Base-by-base conservation (phyloP, 2,113 vertebrate species). In the Brevimyrus niger region DNA sequence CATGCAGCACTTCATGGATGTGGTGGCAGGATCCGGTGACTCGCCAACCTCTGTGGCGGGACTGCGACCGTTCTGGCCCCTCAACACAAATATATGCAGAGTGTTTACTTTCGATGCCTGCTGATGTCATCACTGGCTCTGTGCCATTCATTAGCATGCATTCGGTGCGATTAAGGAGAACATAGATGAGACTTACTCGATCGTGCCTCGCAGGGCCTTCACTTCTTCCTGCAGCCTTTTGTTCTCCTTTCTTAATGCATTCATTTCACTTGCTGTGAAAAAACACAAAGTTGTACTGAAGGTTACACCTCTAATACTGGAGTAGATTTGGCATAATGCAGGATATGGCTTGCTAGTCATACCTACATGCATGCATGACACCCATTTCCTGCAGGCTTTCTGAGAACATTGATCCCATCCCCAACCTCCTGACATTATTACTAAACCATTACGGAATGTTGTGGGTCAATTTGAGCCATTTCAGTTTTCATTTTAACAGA, bases 221-320 rank as follows among this genome's bases (percentile, higher is more conserved):
- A 94, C 50, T 42, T 96, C 95, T 2, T 95, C 95, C 88, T 88
- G 93, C 0, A 96, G 92, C 55, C 69, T 93, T 35, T 91, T 93
- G 90, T 96, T 96, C 44, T 96, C 95, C 90, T 93, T 96, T 82
- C 93, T 95, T 27, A 96, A 58, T 76, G 87, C 89, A 83, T 89
- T 96, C 88, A 95, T 94, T 88, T 96, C 96, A 88, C 73, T 92
- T 3, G 89, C 96, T 96, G 35, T n/a, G 92, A 90, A 58, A 90
- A 82, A 92, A 3, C 84, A 3, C 44, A 91, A 51, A 47, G 50
- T 11, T 23, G 48, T 35, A 46, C 87, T 73, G 61, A 5, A 31
- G 48, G 21, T 51, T 10, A 17, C 3, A n/a, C 9, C 27, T 38
- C 6, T 23, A 31, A 73, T 15, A 42, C 53, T 53, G 19, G 42